A percentile compares a stretch with the other conserved stretches of the same genome.
phyloP scores from a whole-genome alignment of 2,113 vertebrate genomes.

The Triplophysa tibetana region DNA sequence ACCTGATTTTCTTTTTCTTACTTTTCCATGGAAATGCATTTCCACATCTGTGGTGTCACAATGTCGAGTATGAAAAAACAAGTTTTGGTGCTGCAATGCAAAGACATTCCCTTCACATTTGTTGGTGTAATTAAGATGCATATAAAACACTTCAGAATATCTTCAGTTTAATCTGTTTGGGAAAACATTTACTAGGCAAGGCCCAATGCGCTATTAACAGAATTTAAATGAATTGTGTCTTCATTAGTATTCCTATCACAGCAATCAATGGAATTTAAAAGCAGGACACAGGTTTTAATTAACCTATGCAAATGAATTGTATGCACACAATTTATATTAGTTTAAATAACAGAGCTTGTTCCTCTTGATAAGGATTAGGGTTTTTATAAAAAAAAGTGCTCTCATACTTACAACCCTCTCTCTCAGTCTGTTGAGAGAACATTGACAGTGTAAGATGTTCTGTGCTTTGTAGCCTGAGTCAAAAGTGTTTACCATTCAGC shows the following conservation, averaged over 20 bases:
- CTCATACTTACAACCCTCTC: conserved; percentile 45
- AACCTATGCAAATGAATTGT: conserved; percentile 72
- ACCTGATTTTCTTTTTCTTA: background rate
- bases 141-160: conserved; percentile 2
- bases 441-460: conserved; percentile 48
- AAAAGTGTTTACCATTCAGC: conserved; percentile 50
- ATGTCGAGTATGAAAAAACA: background rate
- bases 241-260: conserved; percentile 71
- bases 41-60: background rate
- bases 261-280: conserved; percentile 60
- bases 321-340: conserved; percentile 62
- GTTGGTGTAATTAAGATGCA: conserved; percentile 11
- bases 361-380: conserved; percentile 57
- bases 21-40: background rate
- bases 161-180: conserved; percentile 29
- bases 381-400: conserved; percentile 45
- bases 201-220: conserved; percentile 55
- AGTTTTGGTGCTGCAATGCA: conserved; percentile 9
- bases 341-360: conserved; percentile 60
- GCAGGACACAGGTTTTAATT: conserved; percentile 71
- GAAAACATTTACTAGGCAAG: conserved; percentile 44
- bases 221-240: conserved; percentile 60
- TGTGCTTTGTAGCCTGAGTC: conserved; percentile 43
- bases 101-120: conserved; percentile 1
- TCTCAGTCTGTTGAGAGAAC: conserved; percentile 31